Evolutionary conservation across 2,113 vertebrate species (phyloP).

Genomic region (Pavo muticus): DNA sequence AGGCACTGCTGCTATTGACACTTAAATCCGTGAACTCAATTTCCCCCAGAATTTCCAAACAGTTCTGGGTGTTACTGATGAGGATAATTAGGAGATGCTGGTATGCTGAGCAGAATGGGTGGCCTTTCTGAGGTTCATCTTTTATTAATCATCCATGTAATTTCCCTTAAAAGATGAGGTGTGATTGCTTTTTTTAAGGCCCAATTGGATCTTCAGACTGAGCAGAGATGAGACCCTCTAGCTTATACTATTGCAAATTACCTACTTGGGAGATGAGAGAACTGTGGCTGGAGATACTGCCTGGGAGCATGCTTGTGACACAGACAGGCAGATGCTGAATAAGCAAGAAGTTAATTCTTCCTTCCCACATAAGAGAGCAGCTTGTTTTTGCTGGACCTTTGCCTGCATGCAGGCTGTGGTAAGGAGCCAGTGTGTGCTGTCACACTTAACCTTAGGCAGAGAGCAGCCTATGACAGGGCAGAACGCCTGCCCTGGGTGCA

Average conservation of each 20-base stretch:
- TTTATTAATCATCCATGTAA: slow-evolving; percentile 23
- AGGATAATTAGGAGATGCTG: neutral
- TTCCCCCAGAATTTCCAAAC: neutral
- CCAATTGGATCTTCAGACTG: neutral
- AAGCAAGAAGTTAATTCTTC: slow-evolving; percentile 25
- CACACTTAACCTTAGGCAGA: slow-evolving; percentile 1
- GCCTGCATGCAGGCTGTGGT: neutral
- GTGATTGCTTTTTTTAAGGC: neutral
- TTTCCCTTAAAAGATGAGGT: neutral
- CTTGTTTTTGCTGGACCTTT: slow-evolving; percentile 38
- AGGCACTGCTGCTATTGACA: neutral
- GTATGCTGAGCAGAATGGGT: neutral
- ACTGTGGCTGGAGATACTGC: neutral
- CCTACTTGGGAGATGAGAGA: neutral
- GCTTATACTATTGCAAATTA: neutral
- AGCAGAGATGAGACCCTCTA: neutral
- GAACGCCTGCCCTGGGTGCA: neutral
- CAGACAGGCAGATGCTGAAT: neutral
- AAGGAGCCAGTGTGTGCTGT: neutral
- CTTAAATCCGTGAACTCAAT: neutral
- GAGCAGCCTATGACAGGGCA: neutral
- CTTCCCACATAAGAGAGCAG: neutral
- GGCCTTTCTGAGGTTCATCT: neutral
- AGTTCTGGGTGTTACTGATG: neutral
- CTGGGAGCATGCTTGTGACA: rapidly evolving